Base-by-base conservation (phyloP, 2,888 invertebrate genomes). In the Mythimna vitellina region DNA sequence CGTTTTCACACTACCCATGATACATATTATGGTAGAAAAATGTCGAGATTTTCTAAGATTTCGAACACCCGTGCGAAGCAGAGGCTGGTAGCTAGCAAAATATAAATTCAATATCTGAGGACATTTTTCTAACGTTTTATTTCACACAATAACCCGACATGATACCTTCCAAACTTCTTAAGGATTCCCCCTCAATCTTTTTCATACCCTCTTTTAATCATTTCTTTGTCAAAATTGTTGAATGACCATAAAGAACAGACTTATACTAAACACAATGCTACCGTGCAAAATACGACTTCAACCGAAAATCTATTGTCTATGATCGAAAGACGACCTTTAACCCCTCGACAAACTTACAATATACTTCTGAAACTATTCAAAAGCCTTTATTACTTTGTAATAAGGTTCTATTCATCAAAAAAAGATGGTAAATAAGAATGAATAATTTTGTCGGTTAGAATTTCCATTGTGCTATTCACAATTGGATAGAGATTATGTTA, bases 251-350 rank as follows among this genome's bases (percentile, higher is more conserved):
- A 73, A 83, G 71, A 81, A 86, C 57, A 72, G 66, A 73, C 70
- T 79, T 79, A 79, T 46, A 63, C 56, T 29, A 10, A 61, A 68
- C 51, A 77, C 71, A 80, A 76, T 68, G 78, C 85, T 78, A 81
- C 85, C 84, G 82, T 81, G 84, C 81, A 83, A 81, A 84, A 86
- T 83, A 73, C 51, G 74, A 77, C 69, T 81, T 64, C 70, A 83
- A 81, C 76, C 72, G 78, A 84, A 82, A 81, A n/a, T 62, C 71
- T 69, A 77, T 85, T 82, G 73, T 83, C 69, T 72, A 78, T 76
- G 58, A 54, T 58, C 17, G 5, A n/a, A 70, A 72, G 70, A 80
- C 71, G 78, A 81, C 57, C 69, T 77, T 77, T 68, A 64, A 76
- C 70, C 77, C 69, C 65, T 62, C 64, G 10, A 65, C 46, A 65